Evolutionary conservation across 2,888 invertebrate species (phyloP).

Genomic region (Peribatodes rhomboidaria): DNA sequence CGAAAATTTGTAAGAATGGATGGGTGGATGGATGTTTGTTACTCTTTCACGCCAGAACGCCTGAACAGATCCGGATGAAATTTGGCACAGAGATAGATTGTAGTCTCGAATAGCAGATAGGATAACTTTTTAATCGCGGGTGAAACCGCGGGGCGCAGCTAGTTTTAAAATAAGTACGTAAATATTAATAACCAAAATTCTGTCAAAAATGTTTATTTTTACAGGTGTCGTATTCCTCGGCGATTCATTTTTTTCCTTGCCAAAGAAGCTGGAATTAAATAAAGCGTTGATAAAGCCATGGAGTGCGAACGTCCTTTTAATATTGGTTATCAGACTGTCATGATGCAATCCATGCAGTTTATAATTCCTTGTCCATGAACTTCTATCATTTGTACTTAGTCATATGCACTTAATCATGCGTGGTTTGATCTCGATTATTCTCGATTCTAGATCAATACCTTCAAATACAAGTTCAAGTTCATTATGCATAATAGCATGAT

Average conservation of each 20-base stretch:
- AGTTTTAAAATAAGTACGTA: too few relatives aligned
- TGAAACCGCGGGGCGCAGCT: too few relatives aligned
- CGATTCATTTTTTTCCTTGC: background rate
- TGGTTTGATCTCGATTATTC: constrained; percentile 1
- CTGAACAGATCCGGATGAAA: too few relatives aligned
- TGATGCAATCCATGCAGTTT: background rate
- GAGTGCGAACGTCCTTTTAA: background rate
- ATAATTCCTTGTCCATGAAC: background rate
- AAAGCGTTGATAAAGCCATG: background rate
- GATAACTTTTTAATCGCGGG: too few relatives aligned
- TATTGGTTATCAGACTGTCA: background rate
- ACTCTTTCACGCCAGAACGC: too few relatives aligned
- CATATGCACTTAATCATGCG: background rate
- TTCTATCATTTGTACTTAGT: background rate
- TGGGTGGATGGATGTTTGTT: too few relatives aligned
- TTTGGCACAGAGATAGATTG: too few relatives aligned
- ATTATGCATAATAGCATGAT: constrained; percentile 37
- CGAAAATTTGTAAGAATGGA: too few relatives aligned
- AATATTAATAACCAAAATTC: too few relatives aligned
- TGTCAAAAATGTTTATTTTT: too few relatives aligned
- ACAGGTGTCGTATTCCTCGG: too few relatives aligned
- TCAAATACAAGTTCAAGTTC: constrained; percentile 38
- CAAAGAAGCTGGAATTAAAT: background rate
- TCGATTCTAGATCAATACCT: constrained; percentile 19
- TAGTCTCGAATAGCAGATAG: too few relatives aligned